Conservation (phyloP, 2,113 vertebrate genomes). For the Mellivora capensis region DNA sequence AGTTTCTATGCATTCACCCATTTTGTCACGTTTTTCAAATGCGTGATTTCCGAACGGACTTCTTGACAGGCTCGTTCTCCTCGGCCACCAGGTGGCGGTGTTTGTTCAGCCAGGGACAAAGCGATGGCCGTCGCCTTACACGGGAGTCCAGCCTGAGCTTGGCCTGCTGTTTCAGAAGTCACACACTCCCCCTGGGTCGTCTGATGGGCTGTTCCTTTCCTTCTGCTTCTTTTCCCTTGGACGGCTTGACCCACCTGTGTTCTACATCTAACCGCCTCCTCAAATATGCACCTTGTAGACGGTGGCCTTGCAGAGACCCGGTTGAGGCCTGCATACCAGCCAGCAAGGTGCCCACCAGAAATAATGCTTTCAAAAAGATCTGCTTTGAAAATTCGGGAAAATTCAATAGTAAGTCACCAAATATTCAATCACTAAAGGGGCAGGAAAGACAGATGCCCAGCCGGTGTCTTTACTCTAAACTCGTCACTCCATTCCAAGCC, state of each 20-base stretch:
- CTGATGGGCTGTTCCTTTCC: neutral
- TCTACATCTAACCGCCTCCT: neutral
- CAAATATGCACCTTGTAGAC: neutral
- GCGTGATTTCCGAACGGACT: neutral
- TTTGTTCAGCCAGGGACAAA: neutral
- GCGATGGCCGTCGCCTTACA: neutral
- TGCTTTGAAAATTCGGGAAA: neutral
- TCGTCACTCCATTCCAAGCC: neutral
- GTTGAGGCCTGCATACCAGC: neutral
- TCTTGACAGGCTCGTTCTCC: neutral
- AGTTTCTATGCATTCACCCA: neutral
- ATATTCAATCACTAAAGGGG: neutral
- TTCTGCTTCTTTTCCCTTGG: neutral
- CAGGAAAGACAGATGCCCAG: neutral
- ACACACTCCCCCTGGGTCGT: neutral
- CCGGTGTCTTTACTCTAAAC: neutral
- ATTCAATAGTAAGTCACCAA: neutral
- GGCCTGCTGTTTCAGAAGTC: neutral
- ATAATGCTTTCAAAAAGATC: neutral
- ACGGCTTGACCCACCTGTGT: neutral
- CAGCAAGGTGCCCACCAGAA: neutral
- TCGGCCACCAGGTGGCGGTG: slow-evolving; percentile 33
- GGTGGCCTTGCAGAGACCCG: neutral
- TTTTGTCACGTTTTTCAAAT: neutral
- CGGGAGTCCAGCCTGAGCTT: neutral